These are phyloP conservation scores for Cetoscarus ocellatus DNA, from an alignment of 2,797 vertebrate genomes.

Conservation along the genomic window DNA sequence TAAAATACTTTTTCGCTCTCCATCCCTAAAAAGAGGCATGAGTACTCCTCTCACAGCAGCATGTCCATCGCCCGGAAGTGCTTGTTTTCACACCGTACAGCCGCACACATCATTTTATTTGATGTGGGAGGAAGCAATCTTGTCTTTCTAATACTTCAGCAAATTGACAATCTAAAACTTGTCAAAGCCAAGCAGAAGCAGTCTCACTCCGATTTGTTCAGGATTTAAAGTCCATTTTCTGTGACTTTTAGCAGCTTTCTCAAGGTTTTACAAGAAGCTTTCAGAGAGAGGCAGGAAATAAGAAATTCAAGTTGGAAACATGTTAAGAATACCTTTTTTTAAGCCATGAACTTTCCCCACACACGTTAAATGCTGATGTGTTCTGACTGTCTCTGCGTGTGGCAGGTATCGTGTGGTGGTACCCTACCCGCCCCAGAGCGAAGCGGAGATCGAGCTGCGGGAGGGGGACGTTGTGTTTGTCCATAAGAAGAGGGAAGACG, in stretches of 20 bases:
- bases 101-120: background rate
- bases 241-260: background rate
- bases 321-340: background rate
- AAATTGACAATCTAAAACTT: background rate
- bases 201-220: background rate
- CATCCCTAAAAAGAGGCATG: too few species aligned
- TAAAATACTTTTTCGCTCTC: too few species aligned
- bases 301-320: background rate
- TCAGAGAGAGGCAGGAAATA: constrained; percentile 1
- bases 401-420: constrained; percentile 95
- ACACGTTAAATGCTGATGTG: constrained; percentile 2
- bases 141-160: background rate
- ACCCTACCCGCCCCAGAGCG: constrained; percentile 97
- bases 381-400: constrained; percentile 5
- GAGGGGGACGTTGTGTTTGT: constrained; percentile 98
- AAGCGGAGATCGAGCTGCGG: constrained; percentile 97
- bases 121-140: background rate
- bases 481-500: constrained; percentile 97
- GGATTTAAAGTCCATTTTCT: background rate
- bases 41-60: too few species aligned
- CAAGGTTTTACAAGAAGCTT: background rate
- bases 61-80: background rate
- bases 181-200: constrained; percentile 1
- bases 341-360: too few species aligned
- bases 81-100: background rate